Percentiles rank a stretch among this genome's conserved stretches.
Conservation (phyloP, 1,140 invertebrate species). For the Sitobion miscanthi region DNA sequence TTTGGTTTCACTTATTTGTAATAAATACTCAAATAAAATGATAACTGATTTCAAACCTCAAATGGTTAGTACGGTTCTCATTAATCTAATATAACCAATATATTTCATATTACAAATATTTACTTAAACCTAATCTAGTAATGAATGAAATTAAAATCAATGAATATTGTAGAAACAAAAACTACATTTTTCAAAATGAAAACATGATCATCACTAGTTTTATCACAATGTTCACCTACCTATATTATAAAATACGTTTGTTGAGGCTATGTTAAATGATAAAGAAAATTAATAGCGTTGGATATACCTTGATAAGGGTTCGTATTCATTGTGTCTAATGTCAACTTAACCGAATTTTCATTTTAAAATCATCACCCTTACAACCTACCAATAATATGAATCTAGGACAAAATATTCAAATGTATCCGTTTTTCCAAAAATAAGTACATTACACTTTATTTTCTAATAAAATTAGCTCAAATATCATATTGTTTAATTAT, state of each 20-base stretch:
- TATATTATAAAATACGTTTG: slow-evolving; percentile 43
- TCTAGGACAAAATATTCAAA: no score
- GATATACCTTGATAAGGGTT: neutral
- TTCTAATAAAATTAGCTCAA: no score
- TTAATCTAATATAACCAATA: neutral
- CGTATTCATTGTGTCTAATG: neutral
- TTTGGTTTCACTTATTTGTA: neutral
- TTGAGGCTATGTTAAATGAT: slow-evolving; percentile 22
- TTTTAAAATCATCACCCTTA: neutral
- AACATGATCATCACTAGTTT: slow-evolving; percentile 39
- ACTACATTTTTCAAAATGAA: neutral
- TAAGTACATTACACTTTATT: no score
- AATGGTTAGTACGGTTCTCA: neutral
- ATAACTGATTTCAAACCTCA: neutral
- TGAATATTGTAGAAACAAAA: slow-evolving; percentile 22
- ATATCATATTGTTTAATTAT: no score
- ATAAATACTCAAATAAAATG: neutral
- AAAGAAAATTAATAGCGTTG: slow-evolving; percentile 8
- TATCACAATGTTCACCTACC: slow-evolving; percentile 39
- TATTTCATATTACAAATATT: neutral
- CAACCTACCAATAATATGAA: no score
- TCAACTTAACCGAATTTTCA: neutral
- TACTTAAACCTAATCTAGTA: neutral
- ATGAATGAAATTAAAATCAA: neutral
- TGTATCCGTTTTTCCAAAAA: no score